Base-by-base conservation (phyloP, 2,113 vertebrate species). In the Cynopterus brachyotis region DNA sequence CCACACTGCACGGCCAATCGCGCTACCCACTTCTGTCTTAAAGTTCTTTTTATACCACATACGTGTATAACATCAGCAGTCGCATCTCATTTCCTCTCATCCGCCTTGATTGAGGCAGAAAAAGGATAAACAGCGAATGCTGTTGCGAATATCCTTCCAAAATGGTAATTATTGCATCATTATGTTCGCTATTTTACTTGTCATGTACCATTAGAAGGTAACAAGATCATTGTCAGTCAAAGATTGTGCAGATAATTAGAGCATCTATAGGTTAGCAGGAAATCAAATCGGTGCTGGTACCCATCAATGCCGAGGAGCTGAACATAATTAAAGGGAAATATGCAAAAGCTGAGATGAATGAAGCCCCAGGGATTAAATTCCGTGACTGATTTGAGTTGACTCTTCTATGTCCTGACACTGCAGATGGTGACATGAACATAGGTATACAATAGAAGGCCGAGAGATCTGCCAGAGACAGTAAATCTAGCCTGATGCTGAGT, bases 191-290 rank as follows among this genome's bases (percentile, higher is more conserved):
- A 75, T 96, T 95, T 96, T 50, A 95, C 87, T 69, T 97, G 94
- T 89, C 70, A 50, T 69, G 91, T 89, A 81, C 66, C 91, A 97
- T 79, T 92, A 97, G 97, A 92, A 94, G 93, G 64, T 96, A 97
- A 96, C 96, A 97, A 88, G 97, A 97, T 93, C 96, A 97, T 53
- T 78, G 94, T 79, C 94, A 90, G 94, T 80, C 95, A 97, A 96
- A 97, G 96, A 75, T 11, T 59, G 95, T 81, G 96, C 45, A 96
- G 82, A 95, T 97, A 98, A 97, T 98, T 95, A 97, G 96, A 89
- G 92, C 84, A 95, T 83, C 94, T 89, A 82, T 78, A 92, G 96
- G 62, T 89, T 59, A 97, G 95, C 95, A 82, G 91, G 95, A 96
- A 97, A 96, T 37, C 91, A 97, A 85, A 91, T 89, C 67, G 93